phyloP scores from a whole-genome alignment of 1,140 invertebrate species.

The Rhynchophorus ferrugineus region DNA sequence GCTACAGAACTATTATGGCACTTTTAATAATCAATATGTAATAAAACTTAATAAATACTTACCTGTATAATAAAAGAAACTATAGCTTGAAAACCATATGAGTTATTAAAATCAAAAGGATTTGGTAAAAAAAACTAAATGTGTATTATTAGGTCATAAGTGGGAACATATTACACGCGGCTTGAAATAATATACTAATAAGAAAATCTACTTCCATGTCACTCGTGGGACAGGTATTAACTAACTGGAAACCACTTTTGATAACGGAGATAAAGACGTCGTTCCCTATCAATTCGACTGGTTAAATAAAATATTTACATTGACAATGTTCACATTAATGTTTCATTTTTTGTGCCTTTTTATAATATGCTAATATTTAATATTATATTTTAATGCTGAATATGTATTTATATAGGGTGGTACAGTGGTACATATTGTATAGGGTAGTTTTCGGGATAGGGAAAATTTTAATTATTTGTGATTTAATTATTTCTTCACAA shows the following conservation, averaged over 20 bases:
- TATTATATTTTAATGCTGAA: too few relatives aligned
- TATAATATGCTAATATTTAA: too few relatives aligned
- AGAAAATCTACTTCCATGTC: background rate
- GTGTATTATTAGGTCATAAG: background rate
- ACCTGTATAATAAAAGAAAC: background rate
- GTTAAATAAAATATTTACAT: background rate
- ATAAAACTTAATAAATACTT: background rate
- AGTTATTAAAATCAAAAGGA: background rate
- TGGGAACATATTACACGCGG: background rate
- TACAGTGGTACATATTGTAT: too few relatives aligned
- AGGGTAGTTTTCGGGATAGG: too few relatives aligned
- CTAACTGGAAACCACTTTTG: slow-evolving; percentile 29
- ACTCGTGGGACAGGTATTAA: slow-evolving; percentile 23
- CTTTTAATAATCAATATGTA: background rate
- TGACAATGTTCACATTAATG: too few relatives aligned
- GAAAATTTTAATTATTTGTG: too few relatives aligned
- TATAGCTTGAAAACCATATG: too few relatives aligned
- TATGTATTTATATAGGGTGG: too few relatives aligned
- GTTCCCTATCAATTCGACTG: slow-evolving; percentile 12
- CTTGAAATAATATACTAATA: background rate
- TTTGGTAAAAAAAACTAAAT: background rate
- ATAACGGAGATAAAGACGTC: slow-evolving; percentile 26
- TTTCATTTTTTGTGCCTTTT: too few relatives aligned
- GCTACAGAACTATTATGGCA: background rate
- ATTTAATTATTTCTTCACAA: too few relatives aligned